Evolutionary conservation across 1,140 invertebrate genomes (phyloP), one percentile per base, ranked within the genome.

Genomic region (Drosophila littoralis): DNA sequence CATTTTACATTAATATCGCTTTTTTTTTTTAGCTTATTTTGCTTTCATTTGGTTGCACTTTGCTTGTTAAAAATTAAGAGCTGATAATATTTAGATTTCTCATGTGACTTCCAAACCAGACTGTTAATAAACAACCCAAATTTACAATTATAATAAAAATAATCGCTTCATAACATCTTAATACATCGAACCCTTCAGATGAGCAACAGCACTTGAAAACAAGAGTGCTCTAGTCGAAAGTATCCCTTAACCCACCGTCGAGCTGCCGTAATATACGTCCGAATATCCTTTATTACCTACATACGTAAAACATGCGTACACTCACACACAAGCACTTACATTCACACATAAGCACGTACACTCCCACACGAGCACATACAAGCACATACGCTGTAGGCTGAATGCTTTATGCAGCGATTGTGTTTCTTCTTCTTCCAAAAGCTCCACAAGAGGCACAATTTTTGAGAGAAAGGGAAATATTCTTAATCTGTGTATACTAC

Each of bases 61-160:
- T 40, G 28, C 55, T 86, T 78, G 79, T 76, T 81, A 69, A 85
- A 75, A 88, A 79, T 67, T 66, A 54, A 60, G 51, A 78, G 68
- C 77, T 84, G 80, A 75, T 66, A 60, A 65, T 46, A 68, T 68
- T 58, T 59, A 35, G 63, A 78, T 73, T 76, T 79, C 79, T 66
- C 72, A 82, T 86, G 79, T 79, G 79, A 86, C 82, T 60, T 73
- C 61, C 52, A 65, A 75, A 66, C 66, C 75, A 86, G 71, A 86
- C 71, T 78, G 70, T 75, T 71, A 68, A 59, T 67, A 50, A 63
- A 69, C 54, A 69, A 79, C 57, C 60, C 75, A 65, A 80, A 75
- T 63, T 13, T 48, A 45, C 12, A 52, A 40, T 22, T 13, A 58
- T 45, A 42, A 7, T 28, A 28, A 42, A 50, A 57, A 46, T 10